A percentile compares a stretch with the other conserved stretches of the same genome.
Evolutionary conservation across 1,140 invertebrate genomes (phyloP).

Genomic region (Drosophila punjabiensis): DNA sequence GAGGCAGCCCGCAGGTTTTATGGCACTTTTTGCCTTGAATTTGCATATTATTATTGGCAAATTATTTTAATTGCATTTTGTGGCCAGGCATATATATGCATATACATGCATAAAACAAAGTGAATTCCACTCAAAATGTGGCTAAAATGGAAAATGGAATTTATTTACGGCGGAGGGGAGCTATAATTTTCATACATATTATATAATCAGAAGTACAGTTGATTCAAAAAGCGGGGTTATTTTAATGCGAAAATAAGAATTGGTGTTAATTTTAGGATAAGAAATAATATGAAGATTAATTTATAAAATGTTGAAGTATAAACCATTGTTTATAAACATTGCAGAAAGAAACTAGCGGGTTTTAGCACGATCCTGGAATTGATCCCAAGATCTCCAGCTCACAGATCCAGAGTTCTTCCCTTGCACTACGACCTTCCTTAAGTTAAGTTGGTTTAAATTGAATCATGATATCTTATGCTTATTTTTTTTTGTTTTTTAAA

Average conservation of each 20-base stretch:
- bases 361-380: not conserved
- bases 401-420: not conserved
- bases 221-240: not conserved
- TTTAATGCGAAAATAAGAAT: not conserved
- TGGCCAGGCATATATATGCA: constrained; percentile 4
- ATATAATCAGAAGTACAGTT: constrained; percentile 9
- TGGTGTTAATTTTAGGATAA: not conserved
- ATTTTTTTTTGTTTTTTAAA: too few species aligned
- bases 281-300: not conserved
- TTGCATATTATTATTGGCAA: constrained; percentile 71
- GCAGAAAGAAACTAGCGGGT: not conserved
- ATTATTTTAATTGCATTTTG: constrained; percentile 71
- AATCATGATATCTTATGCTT: too few species aligned
- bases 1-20: constrained; percentile 31
- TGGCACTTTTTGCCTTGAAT: constrained; percentile 47
- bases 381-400: not conserved
- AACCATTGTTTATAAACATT: too few species aligned
- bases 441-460: not conserved
- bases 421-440: not conserved
- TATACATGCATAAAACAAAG: constrained; percentile 20
- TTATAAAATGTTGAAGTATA: too few species aligned
- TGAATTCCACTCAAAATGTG: constrained; percentile 31
- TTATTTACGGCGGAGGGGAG: not conserved
- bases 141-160: constrained; percentile 2
- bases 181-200: not conserved